These are phyloP conservation scores for Rostratula benghalensis DNA, from an alignment of 2,113 vertebrate species.

Conservation along the genomic window DNA sequence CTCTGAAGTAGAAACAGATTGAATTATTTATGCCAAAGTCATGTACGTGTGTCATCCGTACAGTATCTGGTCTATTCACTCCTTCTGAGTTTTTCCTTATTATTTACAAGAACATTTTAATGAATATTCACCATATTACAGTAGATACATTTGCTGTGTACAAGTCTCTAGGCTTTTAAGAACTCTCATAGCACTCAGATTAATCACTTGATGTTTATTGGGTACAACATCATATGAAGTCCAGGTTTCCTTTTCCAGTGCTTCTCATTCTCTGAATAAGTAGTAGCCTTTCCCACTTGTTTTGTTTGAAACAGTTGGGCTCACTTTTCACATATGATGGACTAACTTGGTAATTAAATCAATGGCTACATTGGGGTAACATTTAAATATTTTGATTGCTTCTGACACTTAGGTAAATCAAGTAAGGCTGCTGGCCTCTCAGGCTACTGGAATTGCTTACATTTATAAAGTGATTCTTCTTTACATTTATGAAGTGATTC, in stretches of 20 bases:
- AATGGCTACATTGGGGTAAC: not conserved
- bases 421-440: not conserved
- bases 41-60: not conserved
- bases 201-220: not conserved
- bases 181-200: not conserved
- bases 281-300: not conserved
- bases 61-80: not conserved
- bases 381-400: not conserved
- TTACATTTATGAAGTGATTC: not conserved
- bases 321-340: not conserved
- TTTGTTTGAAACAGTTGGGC: not conserved
- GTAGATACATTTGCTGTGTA: not conserved
- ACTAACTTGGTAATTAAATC: not conserved
- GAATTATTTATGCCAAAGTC: not conserved
- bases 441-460: not conserved
- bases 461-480: not conserved
- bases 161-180: not conserved
- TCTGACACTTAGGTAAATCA: not conserved
- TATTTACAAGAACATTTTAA: not conserved
- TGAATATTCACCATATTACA: not conserved
- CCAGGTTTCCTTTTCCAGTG: not conserved
- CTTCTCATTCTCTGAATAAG: not conserved
- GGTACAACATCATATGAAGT: not conserved
- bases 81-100: not conserved
- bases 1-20: not conserved